phyloP scores from a whole-genome alignment of 2,888 invertebrate species.

The Acronicta psi region DNA sequence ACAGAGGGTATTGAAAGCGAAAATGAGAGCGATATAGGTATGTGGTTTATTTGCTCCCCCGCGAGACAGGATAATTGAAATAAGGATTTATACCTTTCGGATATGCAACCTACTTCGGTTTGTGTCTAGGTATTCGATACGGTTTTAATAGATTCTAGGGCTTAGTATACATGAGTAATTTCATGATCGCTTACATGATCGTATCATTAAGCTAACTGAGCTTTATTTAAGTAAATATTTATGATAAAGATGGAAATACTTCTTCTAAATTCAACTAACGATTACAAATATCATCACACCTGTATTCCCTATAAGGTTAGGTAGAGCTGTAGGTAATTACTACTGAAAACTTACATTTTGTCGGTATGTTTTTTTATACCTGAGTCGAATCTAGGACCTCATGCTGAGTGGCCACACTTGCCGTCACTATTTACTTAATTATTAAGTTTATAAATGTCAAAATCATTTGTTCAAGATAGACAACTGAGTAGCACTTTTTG shows the following conservation, averaged over 20 bases:
- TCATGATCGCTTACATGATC: no score
- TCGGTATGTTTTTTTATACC: no score
- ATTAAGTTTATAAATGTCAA: no score
- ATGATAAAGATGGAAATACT: background rate
- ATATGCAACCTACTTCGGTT: conserved; percentile 73
- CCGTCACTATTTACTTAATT: no score
- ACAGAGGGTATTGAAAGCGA: conserved; percentile 74
- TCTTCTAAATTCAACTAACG: background rate
- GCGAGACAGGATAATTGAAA: conserved; percentile 84
- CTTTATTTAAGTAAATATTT: no score
- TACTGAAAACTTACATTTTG: no score
- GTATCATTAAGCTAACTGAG: no score
- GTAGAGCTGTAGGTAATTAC: no score
- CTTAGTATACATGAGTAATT: background rate
- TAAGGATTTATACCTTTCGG: conserved; percentile 83
- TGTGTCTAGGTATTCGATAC: conserved; percentile 44
- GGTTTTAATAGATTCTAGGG: conserved; percentile 43
- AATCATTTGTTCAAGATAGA: no score
- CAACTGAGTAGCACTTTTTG: no score
- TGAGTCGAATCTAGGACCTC: background rate
- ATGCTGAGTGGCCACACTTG: background rate
- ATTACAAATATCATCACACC: background rate
- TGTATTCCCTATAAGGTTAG: no score
- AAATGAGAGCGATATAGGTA: conserved; percentile 73
- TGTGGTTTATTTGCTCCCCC: conserved; percentile 80